Percentiles rank a stretch among this genome's conserved stretches.
Evolutionary conservation across 2,797 vertebrate genomes (phyloP).

Genomic region (Aotus griseimembra): DNA sequence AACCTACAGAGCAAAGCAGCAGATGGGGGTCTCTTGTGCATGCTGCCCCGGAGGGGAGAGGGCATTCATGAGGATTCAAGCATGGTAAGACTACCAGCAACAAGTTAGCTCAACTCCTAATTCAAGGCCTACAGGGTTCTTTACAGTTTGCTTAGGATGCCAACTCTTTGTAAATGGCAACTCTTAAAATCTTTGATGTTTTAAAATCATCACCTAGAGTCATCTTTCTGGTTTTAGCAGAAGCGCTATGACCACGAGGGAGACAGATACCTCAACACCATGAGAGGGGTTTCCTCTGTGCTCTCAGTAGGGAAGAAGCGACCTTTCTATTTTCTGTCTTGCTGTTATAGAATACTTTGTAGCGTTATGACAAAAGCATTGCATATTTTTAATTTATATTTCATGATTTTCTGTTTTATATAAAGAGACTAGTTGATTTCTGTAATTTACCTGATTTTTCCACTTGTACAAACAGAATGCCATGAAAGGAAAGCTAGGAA

Average conservation of each 20-base stretch:
- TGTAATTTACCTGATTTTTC: background rate
- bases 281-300: background rate
- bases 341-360: background rate
- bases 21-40: background rate
- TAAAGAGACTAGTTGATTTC: background rate
- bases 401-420: slow-evolving; percentile 1
- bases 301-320: background rate
- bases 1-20: background rate
- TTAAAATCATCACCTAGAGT: background rate
- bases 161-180: background rate
- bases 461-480: background rate
- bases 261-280: background rate
- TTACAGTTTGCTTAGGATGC: background rate
- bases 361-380: background rate
- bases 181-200: background rate
- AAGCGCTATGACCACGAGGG: background rate
- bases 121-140: background rate
- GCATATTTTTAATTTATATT: background rate
- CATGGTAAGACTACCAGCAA: background rate
- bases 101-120: background rate
- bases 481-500: background rate
- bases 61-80: background rate
- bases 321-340: background rate
- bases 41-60: background rate
- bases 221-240: background rate